These are phyloP conservation scores for Xanthostigma xanthostigma DNA, from an alignment of 2,888 invertebrate species.

Conservation along the genomic window DNA sequence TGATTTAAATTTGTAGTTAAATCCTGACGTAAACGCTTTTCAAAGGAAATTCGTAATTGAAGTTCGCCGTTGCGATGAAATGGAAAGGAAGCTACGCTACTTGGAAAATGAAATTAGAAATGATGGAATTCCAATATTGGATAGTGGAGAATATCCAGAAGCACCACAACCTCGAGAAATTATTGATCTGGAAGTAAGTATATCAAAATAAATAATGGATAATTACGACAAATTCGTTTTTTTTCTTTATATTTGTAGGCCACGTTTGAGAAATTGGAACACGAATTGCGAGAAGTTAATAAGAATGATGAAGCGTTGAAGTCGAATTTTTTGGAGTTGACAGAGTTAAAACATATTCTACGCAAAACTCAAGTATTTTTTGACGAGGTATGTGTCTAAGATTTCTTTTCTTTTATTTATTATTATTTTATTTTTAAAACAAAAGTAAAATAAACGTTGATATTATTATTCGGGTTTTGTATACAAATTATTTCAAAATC, in stretches of 20 bases:
- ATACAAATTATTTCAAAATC: too few species aligned
- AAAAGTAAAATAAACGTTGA: too few species aligned
- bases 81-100: slow-evolving; percentile 93
- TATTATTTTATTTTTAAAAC: too few species aligned
- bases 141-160: slow-evolving; percentile 96
- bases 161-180: slow-evolving; percentile 98
- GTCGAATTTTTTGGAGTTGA: slow-evolving; percentile 36
- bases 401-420: too few species aligned
- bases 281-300: slow-evolving; percentile 39
- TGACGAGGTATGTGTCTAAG: slow-evolving; percentile 21
- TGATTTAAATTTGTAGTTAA: slow-evolving; percentile 47
- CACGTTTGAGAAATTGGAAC: slow-evolving; percentile 71
- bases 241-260: slow-evolving; percentile 37
- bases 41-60: slow-evolving; percentile 98
- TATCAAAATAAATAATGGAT: neutral
- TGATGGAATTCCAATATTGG: slow-evolving; percentile 93
- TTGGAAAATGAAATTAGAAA: slow-evolving; percentile 94
- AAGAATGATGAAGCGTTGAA: slow-evolving; percentile 40
- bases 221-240: neutral
- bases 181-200: slow-evolving; percentile 86
- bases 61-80: slow-evolving; percentile 94
- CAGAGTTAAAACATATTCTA: slow-evolving; percentile 39
- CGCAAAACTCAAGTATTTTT: slow-evolving; percentile 39
- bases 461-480: too few species aligned
- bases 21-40: slow-evolving; percentile 94